Conservation (phyloP, 2,888 invertebrate genomes). For the Diabrotica balteata region DNA sequence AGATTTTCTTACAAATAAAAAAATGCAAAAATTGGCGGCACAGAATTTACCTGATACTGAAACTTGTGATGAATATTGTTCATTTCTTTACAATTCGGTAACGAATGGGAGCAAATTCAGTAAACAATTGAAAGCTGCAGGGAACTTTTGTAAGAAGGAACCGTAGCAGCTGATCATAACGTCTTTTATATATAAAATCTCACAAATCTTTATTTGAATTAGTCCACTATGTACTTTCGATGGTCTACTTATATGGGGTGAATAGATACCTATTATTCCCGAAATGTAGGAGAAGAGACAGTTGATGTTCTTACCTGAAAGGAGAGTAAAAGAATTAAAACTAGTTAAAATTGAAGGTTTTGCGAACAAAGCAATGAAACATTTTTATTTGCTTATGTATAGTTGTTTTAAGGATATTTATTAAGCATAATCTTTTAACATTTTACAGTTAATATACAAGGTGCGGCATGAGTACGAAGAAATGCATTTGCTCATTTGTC, state of each 20-base stretch:
- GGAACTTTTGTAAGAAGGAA: constrained; percentile 14
- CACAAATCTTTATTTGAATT: constrained; percentile 20
- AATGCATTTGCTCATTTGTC: too few relatives aligned
- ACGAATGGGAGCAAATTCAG: constrained; percentile 12
- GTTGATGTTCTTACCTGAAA: too few relatives aligned
- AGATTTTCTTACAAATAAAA: too few relatives aligned
- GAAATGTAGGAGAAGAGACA: background rate
- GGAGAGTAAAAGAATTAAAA: too few relatives aligned
- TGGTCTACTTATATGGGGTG: constrained; percentile 1
- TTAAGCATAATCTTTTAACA: too few relatives aligned
- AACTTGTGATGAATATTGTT: constrained; percentile 1
- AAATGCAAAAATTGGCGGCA: background rate
- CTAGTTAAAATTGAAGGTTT: too few relatives aligned
- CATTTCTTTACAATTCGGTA: constrained; percentile 10
- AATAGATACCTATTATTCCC: background rate
- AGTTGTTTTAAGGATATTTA: too few relatives aligned
- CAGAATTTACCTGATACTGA: background rate
- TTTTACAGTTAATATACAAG: too few relatives aligned
- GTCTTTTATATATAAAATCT: constrained; percentile 19
- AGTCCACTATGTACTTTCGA: constrained; percentile 9
- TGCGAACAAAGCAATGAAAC: too few relatives aligned
- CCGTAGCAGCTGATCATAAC: constrained; percentile 26
- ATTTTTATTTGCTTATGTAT: too few relatives aligned
- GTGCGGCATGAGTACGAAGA: too few relatives aligned
- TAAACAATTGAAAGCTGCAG: constrained; percentile 18